Percentiles rank a stretch among this genome's conserved stretches.
phyloP scores from a whole-genome alignment of 2,797 vertebrate genomes.

The Lindbergichthys nudifrons region DNA sequence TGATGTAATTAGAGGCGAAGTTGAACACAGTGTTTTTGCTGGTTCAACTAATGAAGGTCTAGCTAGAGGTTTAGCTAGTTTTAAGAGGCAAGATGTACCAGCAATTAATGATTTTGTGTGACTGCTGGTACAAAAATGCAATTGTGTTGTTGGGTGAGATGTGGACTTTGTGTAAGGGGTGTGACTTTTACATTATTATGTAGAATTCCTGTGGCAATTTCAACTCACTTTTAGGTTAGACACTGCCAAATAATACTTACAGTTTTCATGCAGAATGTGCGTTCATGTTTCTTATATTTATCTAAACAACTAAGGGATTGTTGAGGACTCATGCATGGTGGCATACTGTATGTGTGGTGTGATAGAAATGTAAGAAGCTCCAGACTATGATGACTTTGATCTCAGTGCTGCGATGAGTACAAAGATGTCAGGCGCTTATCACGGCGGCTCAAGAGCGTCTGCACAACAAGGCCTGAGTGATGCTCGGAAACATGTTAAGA shows the following conservation, averaged over 20 bases:
- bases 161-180: constrained; percentile 7
- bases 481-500: constrained; percentile 89
- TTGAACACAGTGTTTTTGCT: constrained; percentile 86
- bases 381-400: constrained; percentile 89
- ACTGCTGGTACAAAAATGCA: constrained; percentile 32
- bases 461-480: constrained; percentile 89
- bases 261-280: not conserved
- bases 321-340: constrained; percentile 79
- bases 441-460: constrained; percentile 88
- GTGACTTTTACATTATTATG: constrained; percentile 5
- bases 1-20: constrained; percentile 94
- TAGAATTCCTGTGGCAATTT: not conserved
- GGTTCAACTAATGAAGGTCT: constrained; percentile 87
- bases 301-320: constrained; percentile 15
- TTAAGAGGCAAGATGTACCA: constrained; percentile 55
- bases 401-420: constrained; percentile 87
- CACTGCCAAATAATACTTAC: not conserved
- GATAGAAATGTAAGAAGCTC: constrained; percentile 70
- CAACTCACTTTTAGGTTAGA: no score
- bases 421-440: constrained; percentile 92
- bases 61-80: constrained; percentile 53
- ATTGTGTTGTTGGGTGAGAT: constrained; percentile 39
- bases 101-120: constrained; percentile 60
- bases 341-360: constrained; percentile 71
- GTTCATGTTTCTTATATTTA: not conserved